Evolutionary conservation across 2,797 vertebrate genomes (phyloP), one percentile per base, ranked within the genome.

Genomic region (Helostoma temminkii): DNA sequence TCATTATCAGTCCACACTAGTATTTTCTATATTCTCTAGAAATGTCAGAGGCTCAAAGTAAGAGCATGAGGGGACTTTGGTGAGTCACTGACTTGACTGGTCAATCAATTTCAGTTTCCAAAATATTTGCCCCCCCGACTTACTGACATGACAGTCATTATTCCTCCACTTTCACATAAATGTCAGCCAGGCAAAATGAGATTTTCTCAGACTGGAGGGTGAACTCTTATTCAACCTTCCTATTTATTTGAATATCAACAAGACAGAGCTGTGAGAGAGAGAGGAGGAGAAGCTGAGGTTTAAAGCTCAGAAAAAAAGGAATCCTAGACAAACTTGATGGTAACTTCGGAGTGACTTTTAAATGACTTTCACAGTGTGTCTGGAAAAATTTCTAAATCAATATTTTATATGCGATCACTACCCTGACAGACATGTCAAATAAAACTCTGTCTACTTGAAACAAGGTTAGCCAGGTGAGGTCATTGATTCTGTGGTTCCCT

Each of bases 171-270:
- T 60, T 28, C 67, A 56, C 66, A 76, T 64, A 63, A 74, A 73
- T 76, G 80, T 79, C 74, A 82, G 69, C 36, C 54, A 9, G 65
- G 22, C 66, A 43, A 60, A 84, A 83, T 76, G 39, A 81, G 76
- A 80, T 77, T 82, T 78, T 30, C 41, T 52, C 43, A 62, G 54
- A 52, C 66, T 1, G 5, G 30, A 66, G 32, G 36, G 73, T 84
- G 65, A 79, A 81, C 63, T 76, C 71, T 67, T 71, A 36, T 53
- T 74, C 75, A 79, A 55, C 78, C 6, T 41, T 60, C 34, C 41
- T 75, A 59, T 79, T 74, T 76, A 50, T 78, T 67, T 76, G 28
- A 81, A 62, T 64, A 66, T 72, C 56, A 70, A 24, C 69, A 36
- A 59, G 55, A 58, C 34, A n/a, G n/a, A n/a, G 47, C 12, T n/a